Evolutionary conservation across 2,888 invertebrate species (phyloP), one percentile per base, ranked within the genome.

Genomic region (Hedychridium roseum): DNA sequence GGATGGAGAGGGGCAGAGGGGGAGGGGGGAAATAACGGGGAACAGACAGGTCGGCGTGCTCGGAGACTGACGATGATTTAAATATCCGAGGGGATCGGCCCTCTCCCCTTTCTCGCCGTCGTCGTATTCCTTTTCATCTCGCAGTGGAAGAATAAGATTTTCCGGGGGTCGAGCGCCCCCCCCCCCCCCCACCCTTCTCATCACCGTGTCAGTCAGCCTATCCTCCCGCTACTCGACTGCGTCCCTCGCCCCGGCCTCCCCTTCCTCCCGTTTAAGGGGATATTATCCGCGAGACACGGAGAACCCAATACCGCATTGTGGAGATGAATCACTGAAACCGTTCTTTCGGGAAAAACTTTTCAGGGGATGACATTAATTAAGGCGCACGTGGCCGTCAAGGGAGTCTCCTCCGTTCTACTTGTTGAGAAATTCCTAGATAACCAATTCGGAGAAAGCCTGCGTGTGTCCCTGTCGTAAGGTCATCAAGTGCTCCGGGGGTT

Each of bases 291-390:
- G 39, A 28, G 48, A 65, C 48, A 49, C 49, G 36, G 45, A 31
- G 34, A 36, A 46, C 43, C 53, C 44, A 43, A 65, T 57, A 54
- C 50, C 50, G 41, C 54, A 54, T 54, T 49, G 51, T 56, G 54
- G 49, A 52, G 52, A 65, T 66, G 60, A 65, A 66, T 65, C 64
- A 66, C 57, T 58, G 60, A 60, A 65, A 63, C 38, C 55, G 46
- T 55, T 35, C 18, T 41, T 12, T 35, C 42, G 18, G 21, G 46
- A 41, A 60, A 65, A 60, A 57, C 53, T 55, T 53, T 44, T 32
- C 27, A 37, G 37, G 36, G 37, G 18, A 38, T 50, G 53, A 57
- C 63, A 50, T 55, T 63, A 63, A 63, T 63, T 55, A 60, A 63
- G 50, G 51, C 37, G 28, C 37, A 23, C 39, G 26, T 32, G 31